Evolutionary conservation across 53 echinoderm and acorn worm genomes (phyloP).

Genomic region (Echinarachnius parma): DNA sequence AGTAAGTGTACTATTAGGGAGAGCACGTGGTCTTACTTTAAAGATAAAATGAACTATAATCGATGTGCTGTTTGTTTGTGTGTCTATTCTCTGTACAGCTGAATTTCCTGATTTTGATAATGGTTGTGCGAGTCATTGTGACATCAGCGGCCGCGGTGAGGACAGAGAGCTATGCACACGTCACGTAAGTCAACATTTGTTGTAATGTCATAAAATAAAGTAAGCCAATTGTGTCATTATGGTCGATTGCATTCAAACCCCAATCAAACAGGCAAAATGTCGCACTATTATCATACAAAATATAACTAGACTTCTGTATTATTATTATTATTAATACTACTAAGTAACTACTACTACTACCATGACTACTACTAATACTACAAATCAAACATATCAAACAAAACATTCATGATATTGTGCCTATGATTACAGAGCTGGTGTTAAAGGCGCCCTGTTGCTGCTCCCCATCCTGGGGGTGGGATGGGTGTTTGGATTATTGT

Average conservation of each 20-base stretch:
- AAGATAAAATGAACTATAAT: not conserved
- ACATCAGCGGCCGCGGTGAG: conserved; percentile 4
- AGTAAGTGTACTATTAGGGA: no score
- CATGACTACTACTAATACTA: no score
- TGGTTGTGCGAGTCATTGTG: conserved; percentile 48
- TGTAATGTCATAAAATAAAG: no score
- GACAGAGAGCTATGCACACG: conserved; percentile 16
- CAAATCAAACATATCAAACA: not conserved
- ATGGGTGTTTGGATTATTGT: conserved; percentile 35
- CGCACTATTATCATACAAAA: no score
- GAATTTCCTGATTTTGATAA: conserved; percentile 44
- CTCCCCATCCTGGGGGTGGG: conserved; percentile 29
- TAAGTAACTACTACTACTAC: no score
- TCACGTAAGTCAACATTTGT: conserved; percentile 36
- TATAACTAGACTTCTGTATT: not conserved
- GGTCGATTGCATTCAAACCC: not conserved
- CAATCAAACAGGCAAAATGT: no score
- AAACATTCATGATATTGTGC: no score
- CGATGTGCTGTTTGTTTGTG: not conserved
- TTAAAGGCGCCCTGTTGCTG: conserved; percentile 29
- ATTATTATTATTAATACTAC: no score
- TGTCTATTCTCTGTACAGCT: not conserved
- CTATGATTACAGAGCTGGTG: conserved; percentile 20
- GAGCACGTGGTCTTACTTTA: no score
- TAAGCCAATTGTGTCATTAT: not conserved